A percentile compares a stretch with the other conserved stretches of the same genome.
phyloP scores from a whole-genome alignment of 2,888 invertebrate genomes.

The Campoplex capitator region DNA sequence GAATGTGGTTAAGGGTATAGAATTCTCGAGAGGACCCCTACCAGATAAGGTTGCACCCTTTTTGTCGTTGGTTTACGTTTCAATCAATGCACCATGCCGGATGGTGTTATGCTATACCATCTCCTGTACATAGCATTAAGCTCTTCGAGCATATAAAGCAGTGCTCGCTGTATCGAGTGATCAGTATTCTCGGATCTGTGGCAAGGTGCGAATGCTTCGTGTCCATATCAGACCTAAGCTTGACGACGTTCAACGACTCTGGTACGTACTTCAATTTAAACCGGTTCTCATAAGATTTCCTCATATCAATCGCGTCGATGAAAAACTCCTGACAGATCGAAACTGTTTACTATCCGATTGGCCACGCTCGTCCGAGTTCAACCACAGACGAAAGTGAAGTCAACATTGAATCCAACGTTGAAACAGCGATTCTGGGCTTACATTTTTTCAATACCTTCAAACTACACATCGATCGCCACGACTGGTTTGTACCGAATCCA shows the following conservation, averaged over 20 bases:
- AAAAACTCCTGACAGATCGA: neutral
- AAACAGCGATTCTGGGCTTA: neutral
- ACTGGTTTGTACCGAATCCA: neutral
- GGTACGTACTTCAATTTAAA: constrained; percentile 15
- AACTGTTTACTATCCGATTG: neutral
- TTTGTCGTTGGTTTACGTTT: constrained; percentile 80
- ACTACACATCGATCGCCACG: neutral
- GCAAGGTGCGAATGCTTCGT: constrained; percentile 31
- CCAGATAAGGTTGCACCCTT: constrained; percentile 82
- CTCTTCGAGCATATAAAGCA: constrained; percentile 57
- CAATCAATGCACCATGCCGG: constrained; percentile 82
- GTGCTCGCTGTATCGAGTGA: constrained; percentile 12
- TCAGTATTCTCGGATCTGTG: constrained; percentile 49
- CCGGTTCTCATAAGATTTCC: neutral
- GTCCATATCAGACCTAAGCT: neutral
- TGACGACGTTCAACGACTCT: neutral
- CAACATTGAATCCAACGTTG: neutral
- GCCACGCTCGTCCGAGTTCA: neutral
- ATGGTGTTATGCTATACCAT: constrained; percentile 39
- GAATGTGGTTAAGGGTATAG: constrained; percentile 60
- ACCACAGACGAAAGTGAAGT: neutral
- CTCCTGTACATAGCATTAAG: constrained; percentile 9
- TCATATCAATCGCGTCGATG: no score
- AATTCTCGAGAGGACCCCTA: constrained; percentile 57
- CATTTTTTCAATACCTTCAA: neutral